Base-by-base conservation (phyloP, 2,888 invertebrate species). In the Ernsta delagoae region DNA sequence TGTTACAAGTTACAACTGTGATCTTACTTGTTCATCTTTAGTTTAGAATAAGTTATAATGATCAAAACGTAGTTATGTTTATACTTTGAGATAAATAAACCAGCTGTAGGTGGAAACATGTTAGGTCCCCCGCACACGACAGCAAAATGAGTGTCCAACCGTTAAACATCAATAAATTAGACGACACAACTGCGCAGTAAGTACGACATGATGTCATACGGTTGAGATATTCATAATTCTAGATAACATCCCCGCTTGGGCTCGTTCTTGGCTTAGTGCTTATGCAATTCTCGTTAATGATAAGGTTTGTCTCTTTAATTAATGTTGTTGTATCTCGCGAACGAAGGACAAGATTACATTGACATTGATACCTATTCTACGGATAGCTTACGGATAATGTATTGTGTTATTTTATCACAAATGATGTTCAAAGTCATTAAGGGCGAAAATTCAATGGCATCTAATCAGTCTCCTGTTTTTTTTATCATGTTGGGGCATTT, bases 161-260 rank as follows among this genome's bases (percentile, higher is more conserved):
- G 31, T 34, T 54, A 43, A 41, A 59, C 63, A 39, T 39, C 53
- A 72, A 70, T 70, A 70, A 72, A 70, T 72, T 70, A 72, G 12
- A 48, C 12, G 12, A 64, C 64, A 39, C 64, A 48, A 72, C 69
- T 72, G 72, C 72, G 70, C 70, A 72, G 69, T 16, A 16, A 1
- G 70, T 72, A 57, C 59, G 59, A 34, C 45, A 64, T 72, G 72
- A 72, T 72, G 72, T 72, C 72, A 72, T 70, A 63, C 63, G 59
- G 45, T 48, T 66, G 45, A 70, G 60, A 61, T 61, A 70, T 69
- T 64, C 64, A 64, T 64, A 56, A 56, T 56, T 56, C 56, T 64
- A 63, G 64, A 64, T 64, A 64, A 64, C 64, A 64, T 64, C 64
- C 64, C 62, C 7, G n/a, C 45, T 48, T 50, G 16, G 16, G 7